A percentile compares a stretch with the other conserved stretches of the same genome.
phyloP scores from a whole-genome alignment of 1,140 invertebrate genomes.

The Lepidurus couesii region DNA sequence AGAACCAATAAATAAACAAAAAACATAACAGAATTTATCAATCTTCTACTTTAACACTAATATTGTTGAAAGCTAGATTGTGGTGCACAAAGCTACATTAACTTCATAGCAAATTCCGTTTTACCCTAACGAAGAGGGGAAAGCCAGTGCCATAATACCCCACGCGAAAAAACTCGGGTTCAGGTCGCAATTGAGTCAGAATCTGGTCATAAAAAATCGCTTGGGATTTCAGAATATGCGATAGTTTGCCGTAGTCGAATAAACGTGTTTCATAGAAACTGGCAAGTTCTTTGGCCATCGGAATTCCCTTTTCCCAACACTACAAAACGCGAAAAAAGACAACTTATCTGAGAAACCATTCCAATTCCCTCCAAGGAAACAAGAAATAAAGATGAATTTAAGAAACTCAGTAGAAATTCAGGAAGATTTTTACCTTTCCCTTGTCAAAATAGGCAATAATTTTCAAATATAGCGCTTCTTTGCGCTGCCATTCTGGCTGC shows the following conservation, averaged over 20 bases:
- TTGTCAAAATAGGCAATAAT: slow-evolving; percentile 91
- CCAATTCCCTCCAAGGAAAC: background rate
- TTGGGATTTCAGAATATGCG: slow-evolving; percentile 73
- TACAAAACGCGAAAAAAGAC: slow-evolving; percentile 32
- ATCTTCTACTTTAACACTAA: slow-evolving; percentile 33
- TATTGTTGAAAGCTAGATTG: slow-evolving; percentile 23
- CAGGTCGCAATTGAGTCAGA: slow-evolving; percentile 73
- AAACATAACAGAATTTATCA: slow-evolving; percentile 24
- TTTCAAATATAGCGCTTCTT: slow-evolving; percentile 84
- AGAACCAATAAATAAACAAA: slow-evolving; percentile 41
- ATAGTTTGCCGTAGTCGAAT: slow-evolving; percentile 85
- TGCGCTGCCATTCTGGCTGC: slow-evolving; percentile 83
- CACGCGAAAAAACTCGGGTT: slow-evolving; percentile 94
- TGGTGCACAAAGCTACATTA: slow-evolving; percentile 31
- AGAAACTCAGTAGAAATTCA: slow-evolving; percentile 27
- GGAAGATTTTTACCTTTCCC: slow-evolving; percentile 63
- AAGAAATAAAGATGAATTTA: background rate
- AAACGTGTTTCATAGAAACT: slow-evolving; percentile 78
- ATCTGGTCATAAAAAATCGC: slow-evolving; percentile 89
- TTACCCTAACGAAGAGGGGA: slow-evolving; percentile 86
- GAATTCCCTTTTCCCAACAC: slow-evolving; percentile 88
- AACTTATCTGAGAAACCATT: background rate
- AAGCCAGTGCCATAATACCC: slow-evolving; percentile 92
- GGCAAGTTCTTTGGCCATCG: slow-evolving; percentile 84
- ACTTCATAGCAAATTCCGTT: slow-evolving; percentile 40